Evolutionary conservation across 2,797 vertebrate species (phyloP), one percentile per base, ranked within the genome.

Genomic region (Ciconia nigra): DNA sequence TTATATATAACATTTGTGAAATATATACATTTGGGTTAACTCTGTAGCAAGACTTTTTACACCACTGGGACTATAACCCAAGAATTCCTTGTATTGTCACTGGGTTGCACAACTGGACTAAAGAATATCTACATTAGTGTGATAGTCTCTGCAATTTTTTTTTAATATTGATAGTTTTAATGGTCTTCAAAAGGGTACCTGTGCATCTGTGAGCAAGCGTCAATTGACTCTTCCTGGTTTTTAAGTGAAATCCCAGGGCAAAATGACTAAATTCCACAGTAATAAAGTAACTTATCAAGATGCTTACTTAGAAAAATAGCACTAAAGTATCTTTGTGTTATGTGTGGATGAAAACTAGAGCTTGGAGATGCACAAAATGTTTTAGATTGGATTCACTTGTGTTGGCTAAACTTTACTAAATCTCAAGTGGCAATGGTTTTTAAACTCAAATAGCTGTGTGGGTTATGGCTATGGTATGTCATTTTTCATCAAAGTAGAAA

Each of bases 311-410:
- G 70, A 29, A 83, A 96, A 96, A 67, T 81, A 42, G 65, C 67
- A 19, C 37, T 95, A 35, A 97, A 96, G 87, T 96, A 86, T 82
- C 81, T 80, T 76, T 89, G 19, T 95, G 87, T 93, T 95, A 84
- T 63, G 49, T 61, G 71, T 83, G 52, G 76, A 76, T 86, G 49
- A 90, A 88, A 90, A 79, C 70, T 65, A 39, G 59, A 92, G 46
- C 90, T 67, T 95, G 66, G 85, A 94, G 83, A 91, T 49, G 81
- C 35, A 59, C n/a, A 95, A 52, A 82, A 47, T 66, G 13, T 29
- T 33, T 88, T 96, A 87, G 70, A 78, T 46, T 29, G 54, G 79
- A 91, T 58, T 93, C 83, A 80, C 9, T 81, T 28, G 17, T 91
- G 83, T 83, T 92, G 63, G 71, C 83, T 94, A 85, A 87, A 33